Conservation (phyloP, 2,113 vertebrate species). For the Oxygymnocypris stewartii region DNA sequence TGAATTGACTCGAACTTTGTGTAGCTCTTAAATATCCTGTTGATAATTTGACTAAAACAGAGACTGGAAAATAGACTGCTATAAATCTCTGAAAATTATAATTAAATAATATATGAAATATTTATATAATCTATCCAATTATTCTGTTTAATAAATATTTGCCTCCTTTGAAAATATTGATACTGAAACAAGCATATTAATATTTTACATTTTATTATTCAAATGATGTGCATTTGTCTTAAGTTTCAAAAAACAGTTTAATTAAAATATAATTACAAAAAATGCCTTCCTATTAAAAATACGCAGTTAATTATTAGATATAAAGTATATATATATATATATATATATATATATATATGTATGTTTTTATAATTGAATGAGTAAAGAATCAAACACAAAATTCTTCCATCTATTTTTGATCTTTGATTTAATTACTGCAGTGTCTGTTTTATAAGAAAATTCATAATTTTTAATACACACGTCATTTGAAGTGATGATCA, state of each 20-base stretch:
- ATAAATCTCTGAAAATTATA: not conserved
- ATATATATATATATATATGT: too few species aligned
- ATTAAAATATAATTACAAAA: not conserved
- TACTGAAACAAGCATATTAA: not conserved
- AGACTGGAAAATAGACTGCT: not conserved
- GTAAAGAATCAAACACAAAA: not conserved
- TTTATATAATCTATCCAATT: not conserved
- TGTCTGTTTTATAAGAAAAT: not conserved
- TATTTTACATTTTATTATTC: not conserved
- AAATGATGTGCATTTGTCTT: too few species aligned
- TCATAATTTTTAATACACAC: not conserved
- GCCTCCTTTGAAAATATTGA: not conserved
- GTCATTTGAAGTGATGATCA: conserved; percentile 47
- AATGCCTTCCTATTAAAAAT: not conserved
- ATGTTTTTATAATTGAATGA: not conserved
- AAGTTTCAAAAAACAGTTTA: too few species aligned
- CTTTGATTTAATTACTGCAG: conserved; percentile 17
- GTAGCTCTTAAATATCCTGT: not conserved
- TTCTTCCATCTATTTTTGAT: conserved; percentile 5
- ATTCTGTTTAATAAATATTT: not conserved
- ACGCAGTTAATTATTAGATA: not conserved
- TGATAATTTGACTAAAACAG: not conserved
- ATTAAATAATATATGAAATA: not conserved
- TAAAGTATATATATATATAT: too few species aligned
- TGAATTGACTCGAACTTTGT: not conserved